These are phyloP conservation scores for Pongo pygmaeus DNA, from an alignment of 2,113 vertebrate species.

Conservation along the genomic window DNA sequence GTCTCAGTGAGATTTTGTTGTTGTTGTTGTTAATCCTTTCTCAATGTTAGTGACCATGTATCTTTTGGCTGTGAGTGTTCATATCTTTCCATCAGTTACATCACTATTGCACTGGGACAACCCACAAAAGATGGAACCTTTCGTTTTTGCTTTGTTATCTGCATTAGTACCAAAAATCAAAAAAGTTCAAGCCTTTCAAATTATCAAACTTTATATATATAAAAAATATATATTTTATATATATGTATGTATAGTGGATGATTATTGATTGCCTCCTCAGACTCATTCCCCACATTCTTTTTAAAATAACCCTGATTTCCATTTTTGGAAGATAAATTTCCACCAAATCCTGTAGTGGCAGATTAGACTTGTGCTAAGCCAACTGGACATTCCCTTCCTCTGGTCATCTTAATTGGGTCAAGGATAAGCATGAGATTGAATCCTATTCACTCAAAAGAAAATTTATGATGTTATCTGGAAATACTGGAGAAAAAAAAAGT, in stretches of 20 bases:
- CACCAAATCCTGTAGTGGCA: too few species aligned
- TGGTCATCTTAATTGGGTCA: not conserved
- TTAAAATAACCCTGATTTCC: not conserved
- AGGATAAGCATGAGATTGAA: not conserved
- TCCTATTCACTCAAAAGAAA: not conserved
- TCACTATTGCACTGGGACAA: not conserved
- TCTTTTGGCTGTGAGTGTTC: not conserved
- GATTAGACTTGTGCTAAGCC: not conserved
- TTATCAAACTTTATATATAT: not conserved
- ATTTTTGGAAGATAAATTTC: not conserved
- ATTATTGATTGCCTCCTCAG: not conserved
- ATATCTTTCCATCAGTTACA: not conserved
- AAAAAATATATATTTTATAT: not conserved
- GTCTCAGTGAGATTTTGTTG: not conserved
- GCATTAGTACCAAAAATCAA: not conserved
- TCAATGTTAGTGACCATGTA: not conserved
- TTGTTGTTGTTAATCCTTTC: not conserved
- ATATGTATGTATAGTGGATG: not conserved
- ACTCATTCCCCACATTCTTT: not conserved
- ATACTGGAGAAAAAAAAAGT: not conserved
- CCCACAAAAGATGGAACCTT: not conserved
- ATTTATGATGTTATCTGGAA: not conserved
- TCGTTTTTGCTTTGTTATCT: not conserved
- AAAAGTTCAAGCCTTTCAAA: not conserved
- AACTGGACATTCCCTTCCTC: accelerated